phyloP scores from a whole-genome alignment of 2,113 vertebrate genomes.

The Cyanoramphus novaezelandiae region DNA sequence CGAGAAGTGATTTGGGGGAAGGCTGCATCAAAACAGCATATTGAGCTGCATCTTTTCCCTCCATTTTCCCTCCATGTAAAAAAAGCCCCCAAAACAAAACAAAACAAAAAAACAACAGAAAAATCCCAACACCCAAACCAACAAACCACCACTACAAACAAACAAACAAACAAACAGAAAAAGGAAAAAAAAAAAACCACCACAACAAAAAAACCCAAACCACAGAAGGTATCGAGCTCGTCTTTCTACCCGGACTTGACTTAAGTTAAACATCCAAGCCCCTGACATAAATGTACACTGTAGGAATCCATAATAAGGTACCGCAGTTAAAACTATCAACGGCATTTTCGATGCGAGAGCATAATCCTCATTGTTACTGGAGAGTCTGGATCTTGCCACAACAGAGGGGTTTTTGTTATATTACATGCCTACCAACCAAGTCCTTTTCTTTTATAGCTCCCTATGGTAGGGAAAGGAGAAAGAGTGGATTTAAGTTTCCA shows the following conservation, averaged over 20 bases:
- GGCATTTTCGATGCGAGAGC: neutral
- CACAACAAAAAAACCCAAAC: neutral
- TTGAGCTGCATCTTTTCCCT: neutral
- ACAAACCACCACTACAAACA: neutral
- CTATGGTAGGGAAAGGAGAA: conserved; percentile 4
- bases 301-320: conserved; percentile 53
- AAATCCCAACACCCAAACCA: neutral
- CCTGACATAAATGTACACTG: neutral
- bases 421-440: conserved; percentile 58
- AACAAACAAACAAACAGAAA: neutral
- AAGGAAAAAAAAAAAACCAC: neutral
- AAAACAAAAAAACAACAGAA: neutral
- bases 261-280: conserved; percentile 7
- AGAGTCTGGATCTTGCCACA: conserved; percentile 33
- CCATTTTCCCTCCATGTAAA: rapidly evolving
- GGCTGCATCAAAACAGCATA: neutral
- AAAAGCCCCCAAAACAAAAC: neutral
- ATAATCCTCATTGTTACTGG: conserved; percentile 47
- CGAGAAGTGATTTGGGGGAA: conserved; percentile 9
- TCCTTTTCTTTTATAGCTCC: conserved; percentile 57
- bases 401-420: conserved; percentile 45
- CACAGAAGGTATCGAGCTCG: neutral
- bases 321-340: conserved; percentile 39
- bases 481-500: conserved; percentile 64
- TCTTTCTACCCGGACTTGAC: neutral